These are phyloP conservation scores for Lepus europaeus DNA, from an alignment of 2,113 vertebrate genomes.

Conservation along the genomic window DNA sequence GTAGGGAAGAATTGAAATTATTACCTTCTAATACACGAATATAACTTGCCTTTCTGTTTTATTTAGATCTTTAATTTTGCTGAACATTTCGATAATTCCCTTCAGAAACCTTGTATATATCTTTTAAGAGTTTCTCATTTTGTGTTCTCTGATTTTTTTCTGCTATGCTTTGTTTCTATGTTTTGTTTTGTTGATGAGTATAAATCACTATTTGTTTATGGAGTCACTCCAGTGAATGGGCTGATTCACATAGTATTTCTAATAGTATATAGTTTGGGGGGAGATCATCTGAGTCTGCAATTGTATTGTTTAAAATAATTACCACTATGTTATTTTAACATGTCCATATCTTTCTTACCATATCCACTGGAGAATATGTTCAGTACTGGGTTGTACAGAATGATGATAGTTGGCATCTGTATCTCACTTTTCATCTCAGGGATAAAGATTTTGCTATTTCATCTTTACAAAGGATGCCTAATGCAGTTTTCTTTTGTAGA, in stretches of 20 bases:
- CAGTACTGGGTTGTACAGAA: neutral
- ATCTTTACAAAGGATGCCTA: neutral
- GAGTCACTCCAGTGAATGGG: neutral
- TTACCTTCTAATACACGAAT: neutral
- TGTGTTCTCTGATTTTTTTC: neutral
- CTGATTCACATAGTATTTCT: neutral
- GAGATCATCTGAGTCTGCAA: neutral
- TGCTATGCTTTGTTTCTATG: neutral
- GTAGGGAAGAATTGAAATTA: neutral
- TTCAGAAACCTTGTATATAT: neutral
- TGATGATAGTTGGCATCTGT: neutral
- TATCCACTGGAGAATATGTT: neutral
- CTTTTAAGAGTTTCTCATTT: neutral
- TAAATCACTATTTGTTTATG: neutral
- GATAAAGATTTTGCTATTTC: neutral
- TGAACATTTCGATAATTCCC: neutral
- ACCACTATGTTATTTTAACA: conserved; percentile 15
- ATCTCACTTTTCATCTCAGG: neutral
- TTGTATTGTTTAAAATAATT: neutral
- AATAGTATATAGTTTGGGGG: neutral
- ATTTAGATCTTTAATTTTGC: conserved; percentile 4
- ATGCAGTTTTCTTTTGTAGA: neutral
- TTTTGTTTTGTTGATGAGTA: neutral
- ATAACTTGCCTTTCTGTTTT: neutral
- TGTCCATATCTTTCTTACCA: neutral